Evolutionary conservation across 2,113 vertebrate genomes (phyloP).

Genomic region (Synchiropus splendidus): DNA sequence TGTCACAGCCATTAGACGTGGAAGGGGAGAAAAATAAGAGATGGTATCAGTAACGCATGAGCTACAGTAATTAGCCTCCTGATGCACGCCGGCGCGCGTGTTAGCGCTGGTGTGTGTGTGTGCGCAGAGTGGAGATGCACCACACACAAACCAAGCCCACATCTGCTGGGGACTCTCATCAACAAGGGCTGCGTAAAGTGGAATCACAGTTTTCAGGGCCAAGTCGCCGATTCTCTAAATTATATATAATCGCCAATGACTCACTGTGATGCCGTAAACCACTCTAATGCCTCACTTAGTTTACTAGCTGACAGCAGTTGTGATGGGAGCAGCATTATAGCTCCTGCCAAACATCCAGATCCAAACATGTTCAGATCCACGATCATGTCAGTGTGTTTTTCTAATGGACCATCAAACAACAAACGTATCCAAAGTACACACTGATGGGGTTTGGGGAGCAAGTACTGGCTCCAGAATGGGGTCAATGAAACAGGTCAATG

Average conservation of each 20-base stretch:
- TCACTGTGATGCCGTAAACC: conserved; percentile 43
- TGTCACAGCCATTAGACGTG: conserved; percentile 70
- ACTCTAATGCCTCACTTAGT: conserved; percentile 54
- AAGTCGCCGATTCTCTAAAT: conserved; percentile 39
- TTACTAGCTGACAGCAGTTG: conserved; percentile 43
- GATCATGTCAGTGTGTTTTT: conserved; percentile 1
- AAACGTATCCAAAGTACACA: no score
- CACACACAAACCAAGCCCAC: conserved; percentile 25
- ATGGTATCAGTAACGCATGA: conserved; percentile 69
- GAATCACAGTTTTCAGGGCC: conserved; percentile 34
- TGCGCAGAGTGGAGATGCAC: conserved; percentile 2
- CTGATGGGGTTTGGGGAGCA: no score
- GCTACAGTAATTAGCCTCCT: conserved; percentile 66
- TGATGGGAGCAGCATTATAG: conserved; percentile 34
- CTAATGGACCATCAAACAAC: no score
- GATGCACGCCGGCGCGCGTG: conserved; percentile 45
- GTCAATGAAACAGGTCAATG: no score
- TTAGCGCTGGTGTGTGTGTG: conserved; percentile 18
- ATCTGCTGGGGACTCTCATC: conserved; percentile 43
- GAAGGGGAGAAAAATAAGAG: conserved; percentile 59
- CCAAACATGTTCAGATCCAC: no score
- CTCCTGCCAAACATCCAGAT: no score
- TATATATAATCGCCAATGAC: conserved; percentile 46
- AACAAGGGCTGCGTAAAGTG: conserved; percentile 35
- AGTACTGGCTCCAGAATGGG: no score